These are phyloP conservation scores for Tympanoctomys barrerae DNA, from an alignment of 2,797 vertebrate genomes.

Conservation along the genomic window DNA sequence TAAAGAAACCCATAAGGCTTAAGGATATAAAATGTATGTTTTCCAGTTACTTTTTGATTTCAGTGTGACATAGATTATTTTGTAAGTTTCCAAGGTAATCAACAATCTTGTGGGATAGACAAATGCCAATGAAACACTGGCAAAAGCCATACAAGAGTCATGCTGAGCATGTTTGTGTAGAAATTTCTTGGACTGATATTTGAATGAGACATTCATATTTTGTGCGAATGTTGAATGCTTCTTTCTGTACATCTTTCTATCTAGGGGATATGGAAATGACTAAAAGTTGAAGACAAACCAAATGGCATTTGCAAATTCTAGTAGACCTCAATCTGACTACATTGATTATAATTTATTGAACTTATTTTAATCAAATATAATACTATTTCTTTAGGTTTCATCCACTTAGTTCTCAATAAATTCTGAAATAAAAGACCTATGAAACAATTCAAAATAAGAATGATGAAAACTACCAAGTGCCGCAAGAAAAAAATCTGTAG, in stretches of 20 bases:
- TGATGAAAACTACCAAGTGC: neutral
- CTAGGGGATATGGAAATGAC: neutral
- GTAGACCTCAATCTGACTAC: neutral
- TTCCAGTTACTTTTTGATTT: neutral
- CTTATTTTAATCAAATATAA: constrained; percentile 33
- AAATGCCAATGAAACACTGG: neutral
- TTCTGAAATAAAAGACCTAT: constrained; percentile 1
- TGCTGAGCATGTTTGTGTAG: neutral
- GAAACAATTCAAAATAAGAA: constrained; percentile 49
- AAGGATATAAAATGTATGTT: neutral
- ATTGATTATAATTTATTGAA: neutral
- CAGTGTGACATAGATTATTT: neutral
- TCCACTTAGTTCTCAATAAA: constrained; percentile 34
- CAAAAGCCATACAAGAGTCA: neutral
- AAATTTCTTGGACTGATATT: neutral
- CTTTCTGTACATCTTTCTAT: neutral
- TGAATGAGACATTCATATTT: neutral
- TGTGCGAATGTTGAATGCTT: neutral
- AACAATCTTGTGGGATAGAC: neutral
- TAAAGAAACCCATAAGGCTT: neutral
- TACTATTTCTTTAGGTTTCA: neutral
- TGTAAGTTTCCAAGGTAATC: neutral
- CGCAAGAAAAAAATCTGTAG: neutral
- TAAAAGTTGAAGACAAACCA: constrained; percentile 1
- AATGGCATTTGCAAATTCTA: constrained; percentile 4